phyloP scores from a whole-genome alignment of 2,888 invertebrate species.

The Agrochola lota region DNA sequence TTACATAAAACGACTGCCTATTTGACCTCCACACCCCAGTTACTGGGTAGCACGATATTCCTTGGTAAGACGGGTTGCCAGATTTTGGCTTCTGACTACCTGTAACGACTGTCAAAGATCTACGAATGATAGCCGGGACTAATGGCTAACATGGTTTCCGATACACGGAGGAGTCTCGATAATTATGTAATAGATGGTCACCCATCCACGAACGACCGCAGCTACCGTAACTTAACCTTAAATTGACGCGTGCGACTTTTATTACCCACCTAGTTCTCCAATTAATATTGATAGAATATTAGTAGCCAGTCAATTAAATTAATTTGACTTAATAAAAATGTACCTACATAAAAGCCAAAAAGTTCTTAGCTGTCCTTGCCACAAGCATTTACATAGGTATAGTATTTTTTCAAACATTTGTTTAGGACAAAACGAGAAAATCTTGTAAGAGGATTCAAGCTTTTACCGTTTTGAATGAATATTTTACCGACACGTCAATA shows the following conservation, averaged over 20 bases:
- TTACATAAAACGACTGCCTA: background rate
- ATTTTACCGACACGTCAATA: conserved; percentile 40
- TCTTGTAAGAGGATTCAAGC: conserved; percentile 64
- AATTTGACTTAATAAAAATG: background rate
- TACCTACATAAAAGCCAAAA: background rate
- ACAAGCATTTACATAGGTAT: conserved; percentile 2
- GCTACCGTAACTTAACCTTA: background rate
- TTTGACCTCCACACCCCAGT: background rate
- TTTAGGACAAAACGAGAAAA: conserved; percentile 64
- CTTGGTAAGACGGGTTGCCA: background rate
- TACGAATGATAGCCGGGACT: background rate
- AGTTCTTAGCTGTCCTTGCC: conserved; percentile 1
- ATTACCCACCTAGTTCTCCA: background rate
- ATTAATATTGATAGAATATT: background rate
- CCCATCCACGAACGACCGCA: background rate
- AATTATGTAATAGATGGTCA: background rate
- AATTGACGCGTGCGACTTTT: background rate
- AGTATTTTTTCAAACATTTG: conserved; percentile 70
- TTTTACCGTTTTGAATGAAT: conserved; percentile 37
- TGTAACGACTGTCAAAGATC: background rate
- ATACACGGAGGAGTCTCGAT: background rate
- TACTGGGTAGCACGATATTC: background rate
- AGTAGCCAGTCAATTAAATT: background rate
- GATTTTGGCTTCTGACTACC: background rate
- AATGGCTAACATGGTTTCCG: background rate